Evolutionary conservation across 1,140 invertebrate genomes (phyloP), one percentile per base, ranked within the genome.

Genomic region (Chionoecetes opilio): DNA sequence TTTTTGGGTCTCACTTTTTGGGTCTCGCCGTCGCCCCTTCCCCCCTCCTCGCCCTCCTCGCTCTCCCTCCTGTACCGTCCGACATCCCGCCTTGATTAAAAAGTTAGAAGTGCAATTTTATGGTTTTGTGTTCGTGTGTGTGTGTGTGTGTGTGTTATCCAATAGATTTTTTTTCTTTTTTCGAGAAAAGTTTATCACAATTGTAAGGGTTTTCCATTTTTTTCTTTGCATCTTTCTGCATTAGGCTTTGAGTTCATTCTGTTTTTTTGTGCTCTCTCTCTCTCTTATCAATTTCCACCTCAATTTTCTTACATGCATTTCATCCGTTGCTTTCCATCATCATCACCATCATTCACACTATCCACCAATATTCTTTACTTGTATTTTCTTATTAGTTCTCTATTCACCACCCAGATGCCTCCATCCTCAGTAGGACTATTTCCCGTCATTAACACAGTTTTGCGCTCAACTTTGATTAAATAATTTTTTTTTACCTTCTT

Each of bases 111-210:
- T 53, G 46, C 46, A 53, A 53, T 53, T 53, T 53, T 53, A 53
- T 53, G 46, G 46, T 53, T 9, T 53, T 53, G 46, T 53, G 46
- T 11, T 53, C 8, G 11, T 53, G 9, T 2, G 9, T 53, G 46
- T 53, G 46, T 53, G 46, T 53, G 46, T 53, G 46, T 53, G 46
- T 53, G 46, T 53, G 46, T 53, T 53, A 9, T 2, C 21, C 21
- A n/a, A n/a, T n/a, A n/a, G n/a, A n/a, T n/a, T 75, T 75, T 75
- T 75, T n/a, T 75, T 75, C 21, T 75, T 75, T 75, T n/a, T 46
- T 53, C 11, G 21, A 53, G 46, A 53, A 17, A 53, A n/a, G 63
- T 75, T 75, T 75, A n/a, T n/a, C n/a, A 75, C n/a, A 75, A 5
- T 6, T n/a, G n/a, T 3, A 75, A n/a, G 11, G 63, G n/a, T 75